Evolutionary conservation across 2,888 invertebrate genomes (phyloP), one percentile per base, ranked within the genome.

Genomic region (Caenorhabditis macrosperma): DNA sequence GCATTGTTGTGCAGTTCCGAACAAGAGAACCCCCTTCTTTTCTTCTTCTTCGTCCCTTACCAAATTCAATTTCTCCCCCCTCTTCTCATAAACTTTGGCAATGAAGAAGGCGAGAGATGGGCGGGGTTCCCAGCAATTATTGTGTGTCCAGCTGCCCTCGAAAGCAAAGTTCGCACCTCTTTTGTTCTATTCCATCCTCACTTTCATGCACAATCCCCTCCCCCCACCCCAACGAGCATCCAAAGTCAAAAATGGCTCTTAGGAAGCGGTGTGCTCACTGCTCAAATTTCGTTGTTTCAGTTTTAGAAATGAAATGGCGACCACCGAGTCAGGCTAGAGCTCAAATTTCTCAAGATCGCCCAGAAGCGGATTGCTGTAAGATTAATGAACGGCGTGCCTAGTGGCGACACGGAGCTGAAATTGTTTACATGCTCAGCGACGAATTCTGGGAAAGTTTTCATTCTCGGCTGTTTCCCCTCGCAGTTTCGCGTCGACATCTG

Each of bases 71-170:
- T 55, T 63, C n/a, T 57, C 41, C 15, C 22, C 38, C 48, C 10
- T 38, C 52, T 52, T 52, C 48, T 63, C 55, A 63, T 72, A 64
- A 57, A 64, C 30, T 63, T 64, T 71, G 57, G 7, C 57, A 64
- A 60, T 60, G 24, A 48, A 59, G n/a, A n/a, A n/a, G n/a, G n/a
- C n/a, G n/a, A n/a, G n/a, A n/a, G n/a, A n/a, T n/a, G n/a, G n/a
- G n/a, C n/a, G n/a, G 61, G 60, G 60, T 71, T 71, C 71, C 26
- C 72, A 64, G 35, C 48, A 33, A 64, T 63, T 33, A 64, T 48
- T 72, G 48, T 72, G 64, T 72, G 63, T 64, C 46, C 61, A 72
- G 61, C 72, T 46, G 72, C 24, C 44, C 35, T 52, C n/a, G 15
- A 15, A 35, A 30, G 17, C 35, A 35, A 59, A 48, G 50, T 59